Percentiles rank a stretch among this genome's conserved stretches.
These are phyloP conservation scores for Pseudolaguvia tuberculata DNA, from an alignment of 2,113 vertebrate species.

Conservation along the genomic window DNA sequence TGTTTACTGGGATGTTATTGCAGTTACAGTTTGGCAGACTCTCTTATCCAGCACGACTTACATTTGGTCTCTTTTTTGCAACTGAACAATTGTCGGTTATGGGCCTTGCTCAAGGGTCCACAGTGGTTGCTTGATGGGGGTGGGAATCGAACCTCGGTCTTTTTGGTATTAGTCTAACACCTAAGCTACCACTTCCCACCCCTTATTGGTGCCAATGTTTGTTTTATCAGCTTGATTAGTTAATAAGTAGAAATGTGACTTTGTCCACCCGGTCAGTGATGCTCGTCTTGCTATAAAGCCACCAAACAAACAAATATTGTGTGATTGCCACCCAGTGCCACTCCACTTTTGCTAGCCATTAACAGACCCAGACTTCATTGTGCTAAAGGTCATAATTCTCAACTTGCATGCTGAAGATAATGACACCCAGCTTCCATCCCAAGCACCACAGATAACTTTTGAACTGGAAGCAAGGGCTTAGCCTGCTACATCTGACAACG, in stretches of 20 bases:
- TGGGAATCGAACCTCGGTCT: too few relatives aligned
- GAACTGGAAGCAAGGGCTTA: slow-evolving; percentile 4
- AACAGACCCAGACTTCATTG: slow-evolving; percentile 20
- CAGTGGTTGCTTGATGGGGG: too few relatives aligned
- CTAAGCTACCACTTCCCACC: too few relatives aligned
- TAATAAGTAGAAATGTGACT: neutral
- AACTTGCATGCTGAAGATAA: neutral
- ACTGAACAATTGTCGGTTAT: too few relatives aligned
- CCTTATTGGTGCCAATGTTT: neutral
- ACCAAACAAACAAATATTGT: slow-evolving; percentile 2
- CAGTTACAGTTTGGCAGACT: too few relatives aligned
- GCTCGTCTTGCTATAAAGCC: neutral
- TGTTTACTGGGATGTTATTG: too few relatives aligned
- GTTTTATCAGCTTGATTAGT: neutral
- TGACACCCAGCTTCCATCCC: slow-evolving; percentile 7
- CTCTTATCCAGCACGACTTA: too few relatives aligned
- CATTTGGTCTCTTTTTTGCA: too few relatives aligned
- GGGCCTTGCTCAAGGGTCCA: too few relatives aligned
- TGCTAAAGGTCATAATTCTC: slow-evolving; percentile 11
- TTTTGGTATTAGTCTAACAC: too few relatives aligned
- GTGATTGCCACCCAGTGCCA: neutral
- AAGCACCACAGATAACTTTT: slow-evolving; percentile 10
- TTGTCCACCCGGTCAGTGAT: neutral
- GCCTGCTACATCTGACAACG: slow-evolving; percentile 1
- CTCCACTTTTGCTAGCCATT: neutral